Conservation (phyloP, 2,888 invertebrate genomes). For the Epinotia nisella region DNA sequence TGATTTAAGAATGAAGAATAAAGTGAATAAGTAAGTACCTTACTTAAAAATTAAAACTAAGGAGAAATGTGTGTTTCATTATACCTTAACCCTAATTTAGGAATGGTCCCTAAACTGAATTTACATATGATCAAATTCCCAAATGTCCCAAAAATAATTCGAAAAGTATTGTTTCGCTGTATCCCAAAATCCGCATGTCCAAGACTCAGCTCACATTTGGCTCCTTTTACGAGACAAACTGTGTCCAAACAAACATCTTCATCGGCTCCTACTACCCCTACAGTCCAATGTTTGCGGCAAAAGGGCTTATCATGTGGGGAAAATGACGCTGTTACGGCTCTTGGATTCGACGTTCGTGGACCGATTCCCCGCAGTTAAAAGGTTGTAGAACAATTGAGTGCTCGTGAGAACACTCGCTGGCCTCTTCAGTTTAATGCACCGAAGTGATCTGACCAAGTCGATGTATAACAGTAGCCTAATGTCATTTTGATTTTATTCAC, state of each 20-base stretch:
- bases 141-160: no score
- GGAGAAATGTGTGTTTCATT: no score
- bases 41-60: no score
- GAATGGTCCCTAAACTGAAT: no score
- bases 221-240: constrained; percentile 29
- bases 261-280: constrained; percentile 31
- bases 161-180: neutral
- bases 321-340: neutral
- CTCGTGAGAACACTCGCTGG: constrained; percentile 74
- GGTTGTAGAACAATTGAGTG: constrained; percentile 74
- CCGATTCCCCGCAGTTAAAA: constrained; percentile 65
- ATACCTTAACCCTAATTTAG: no score
- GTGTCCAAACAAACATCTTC: constrained; percentile 31
- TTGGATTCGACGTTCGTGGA: constrained; percentile 58
- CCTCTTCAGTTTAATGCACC: constrained; percentile 65
- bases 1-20: no score
- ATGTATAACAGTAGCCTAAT: constrained; percentile 18
- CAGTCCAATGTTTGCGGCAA: neutral
- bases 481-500: neutral
- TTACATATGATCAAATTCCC: no score
- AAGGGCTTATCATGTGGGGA: neutral
- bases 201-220: constrained; percentile 9
- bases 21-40: no score
- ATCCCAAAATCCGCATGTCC: neutral
- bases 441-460: constrained; percentile 46